Conservation (phyloP, 2,797 vertebrate species). For the Xenops minutus region DNA sequence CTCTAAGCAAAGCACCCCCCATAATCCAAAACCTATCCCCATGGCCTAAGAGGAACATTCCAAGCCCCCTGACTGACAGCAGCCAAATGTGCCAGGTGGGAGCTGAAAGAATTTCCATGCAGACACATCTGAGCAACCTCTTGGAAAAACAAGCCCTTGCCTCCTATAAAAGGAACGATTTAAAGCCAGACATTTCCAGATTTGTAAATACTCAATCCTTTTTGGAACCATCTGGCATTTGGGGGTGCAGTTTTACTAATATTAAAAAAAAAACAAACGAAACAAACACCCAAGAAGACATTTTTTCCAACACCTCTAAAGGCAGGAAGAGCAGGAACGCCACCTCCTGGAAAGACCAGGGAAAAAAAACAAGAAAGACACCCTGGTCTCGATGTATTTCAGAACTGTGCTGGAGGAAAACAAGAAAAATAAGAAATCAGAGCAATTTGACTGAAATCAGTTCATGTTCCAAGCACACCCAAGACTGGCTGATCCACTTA, state of each 20-base stretch:
- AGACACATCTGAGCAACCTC: neutral
- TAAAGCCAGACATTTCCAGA: neutral
- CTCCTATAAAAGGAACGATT: neutral
- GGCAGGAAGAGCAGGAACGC: neutral
- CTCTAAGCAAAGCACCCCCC: neutral
- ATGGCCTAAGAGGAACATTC: neutral
- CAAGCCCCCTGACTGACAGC: neutral
- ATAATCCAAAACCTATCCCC: rapidly evolving
- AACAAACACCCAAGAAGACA: rapidly evolving
- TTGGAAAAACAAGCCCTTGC: rapidly evolving
- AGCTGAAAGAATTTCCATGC: neutral
- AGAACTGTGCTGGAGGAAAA: neutral
- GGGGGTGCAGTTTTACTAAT: neutral
- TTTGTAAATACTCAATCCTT: rapidly evolving
- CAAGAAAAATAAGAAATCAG: neutral
- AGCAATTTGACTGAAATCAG: neutral
- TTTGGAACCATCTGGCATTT: neutral
- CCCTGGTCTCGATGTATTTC: rapidly evolving
- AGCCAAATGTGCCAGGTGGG: neutral
- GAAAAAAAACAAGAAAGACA: neutral
- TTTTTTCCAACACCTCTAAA: rapidly evolving
- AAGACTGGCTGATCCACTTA: neutral
- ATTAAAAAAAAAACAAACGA: neutral
- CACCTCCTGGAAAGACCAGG: neutral
- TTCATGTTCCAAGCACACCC: neutral